A percentile compares a stretch with the other conserved stretches of the same genome.
phyloP scores from a whole-genome alignment of 64 coral and sea anemone genomes.

The Actinia tenebrosa region DNA sequence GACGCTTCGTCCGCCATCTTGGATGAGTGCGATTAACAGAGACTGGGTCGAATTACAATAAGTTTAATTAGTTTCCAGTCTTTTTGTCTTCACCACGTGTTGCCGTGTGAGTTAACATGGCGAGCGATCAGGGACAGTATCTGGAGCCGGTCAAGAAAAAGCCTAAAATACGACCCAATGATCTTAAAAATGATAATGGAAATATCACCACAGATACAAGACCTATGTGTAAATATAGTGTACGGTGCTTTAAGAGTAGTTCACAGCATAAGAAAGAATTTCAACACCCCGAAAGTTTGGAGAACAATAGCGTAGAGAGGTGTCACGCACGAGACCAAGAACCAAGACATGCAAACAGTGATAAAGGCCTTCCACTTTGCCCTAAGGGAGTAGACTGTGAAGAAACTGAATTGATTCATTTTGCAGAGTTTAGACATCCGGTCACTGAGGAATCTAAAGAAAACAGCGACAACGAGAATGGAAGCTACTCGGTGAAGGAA shows the following conservation, averaged over 20 bases:
- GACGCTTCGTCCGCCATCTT: constrained; percentile 56
- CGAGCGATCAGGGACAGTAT: not conserved
- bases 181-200: constrained; percentile 37
- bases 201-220: not conserved
- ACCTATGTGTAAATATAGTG: constrained; percentile 28
- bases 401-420: constrained; percentile 58
- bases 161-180: not conserved
- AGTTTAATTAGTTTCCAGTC: not conserved
- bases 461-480: not conserved
- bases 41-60: constrained; percentile 16
- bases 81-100: not conserved
- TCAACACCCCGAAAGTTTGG: not conserved
- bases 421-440: constrained; percentile 80
- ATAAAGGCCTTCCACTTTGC: constrained; percentile 39
- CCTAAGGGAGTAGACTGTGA: constrained; percentile 46
- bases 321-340: constrained; percentile 6
- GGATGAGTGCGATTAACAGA: not conserved
- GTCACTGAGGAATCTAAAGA: not conserved
- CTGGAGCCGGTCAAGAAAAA: constrained; percentile 7
- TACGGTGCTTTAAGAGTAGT: constrained; percentile 10
- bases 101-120: not conserved
- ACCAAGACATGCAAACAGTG: not conserved
- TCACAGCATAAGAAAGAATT: constrained; percentile 23
- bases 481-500: not conserved
- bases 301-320: not conserved